Base-by-base conservation (phyloP, 2,113 vertebrate genomes). In the Acanthochromis polyacanthus region DNA sequence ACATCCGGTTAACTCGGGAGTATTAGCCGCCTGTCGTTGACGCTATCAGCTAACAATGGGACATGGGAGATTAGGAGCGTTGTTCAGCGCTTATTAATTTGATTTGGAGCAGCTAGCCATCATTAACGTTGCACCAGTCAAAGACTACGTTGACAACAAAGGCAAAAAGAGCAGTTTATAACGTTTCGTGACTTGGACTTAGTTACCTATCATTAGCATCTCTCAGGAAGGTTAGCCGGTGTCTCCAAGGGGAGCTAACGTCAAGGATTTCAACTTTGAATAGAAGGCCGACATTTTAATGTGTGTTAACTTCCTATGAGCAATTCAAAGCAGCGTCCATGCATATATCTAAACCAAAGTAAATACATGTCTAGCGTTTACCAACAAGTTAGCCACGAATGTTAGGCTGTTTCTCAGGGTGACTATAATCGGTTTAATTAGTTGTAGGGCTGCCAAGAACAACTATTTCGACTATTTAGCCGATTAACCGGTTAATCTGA, bases 41-140 rank as follows among this genome's bases (percentile, higher is more conserved):
- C 10, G 80, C 30, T 92, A 90, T 22, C n/a, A 9, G 92, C 92
- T 93, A 93, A 93, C 92, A 93, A 92, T 93, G 85, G 89, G 71
- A 82, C 83, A 38, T n/a, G 52, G 52, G 79, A 85, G 79, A 85
- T 82, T 57, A 78, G 50, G 72, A 80, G n/a, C 19, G 40, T 57
- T 19, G 50, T 17, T 43, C 48, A 14, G 32, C 51, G 61, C n/a
- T 68, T 19, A 43, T 48, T 61, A 70, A 61, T 75, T 40, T 32
- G 46, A 28, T 76, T 46, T 52, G n/a, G 20, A 22, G 32, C 19
- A 16, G 78, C 53, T 40, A 45, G 62, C 46, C 59, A 38, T 17
- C 16, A 16, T 23, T 57, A 50, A 16, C 32, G 32, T 20, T 25
- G 2, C 1, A 20, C 2, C 4, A 4, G 10, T n/a, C 1, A 30